Percentiles rank a stretch among this genome's conserved stretches.
Evolutionary conservation across 2,797 vertebrate genomes (phyloP).

Genomic region (Poliocrania exsul): DNA sequence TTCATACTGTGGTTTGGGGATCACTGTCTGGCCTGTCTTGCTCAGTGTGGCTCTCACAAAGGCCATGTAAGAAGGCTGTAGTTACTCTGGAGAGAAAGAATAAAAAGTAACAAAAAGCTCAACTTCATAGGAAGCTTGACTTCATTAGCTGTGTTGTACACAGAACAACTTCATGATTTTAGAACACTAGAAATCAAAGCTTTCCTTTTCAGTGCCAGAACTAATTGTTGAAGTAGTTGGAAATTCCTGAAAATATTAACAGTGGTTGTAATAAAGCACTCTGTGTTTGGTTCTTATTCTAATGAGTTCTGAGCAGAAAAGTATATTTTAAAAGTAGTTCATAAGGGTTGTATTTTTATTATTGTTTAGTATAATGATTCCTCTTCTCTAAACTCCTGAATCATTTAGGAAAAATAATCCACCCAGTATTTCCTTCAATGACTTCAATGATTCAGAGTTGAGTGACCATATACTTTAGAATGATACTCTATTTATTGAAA

Average conservation of each 20-base stretch:
- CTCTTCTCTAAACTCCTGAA: background rate
- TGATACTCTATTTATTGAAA: background rate
- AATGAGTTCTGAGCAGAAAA: background rate
- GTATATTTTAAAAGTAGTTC: background rate
- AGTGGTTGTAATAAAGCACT: background rate
- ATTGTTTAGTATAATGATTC: background rate
- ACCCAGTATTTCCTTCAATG: background rate
- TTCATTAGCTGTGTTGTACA: constrained; percentile 1
- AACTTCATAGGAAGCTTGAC: background rate
- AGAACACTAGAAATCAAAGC: constrained; percentile 5
- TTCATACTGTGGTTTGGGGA: background rate
- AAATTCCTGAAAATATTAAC: constrained; percentile 30
- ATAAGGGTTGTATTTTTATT: background rate
- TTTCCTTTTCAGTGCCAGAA: constrained; percentile 14
- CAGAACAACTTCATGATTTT: constrained; percentile 1
- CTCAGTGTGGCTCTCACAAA: background rate
- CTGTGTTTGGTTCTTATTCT: background rate
- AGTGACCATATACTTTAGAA: background rate
- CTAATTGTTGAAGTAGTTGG: constrained; percentile 29
- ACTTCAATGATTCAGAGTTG: background rate
- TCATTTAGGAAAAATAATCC: background rate
- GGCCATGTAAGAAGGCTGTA: background rate
- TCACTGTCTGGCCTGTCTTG: background rate
- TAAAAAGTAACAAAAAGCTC: background rate
- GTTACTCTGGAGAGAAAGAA: background rate